phyloP scores from a whole-genome alignment of 2,797 vertebrate species.

The Peromyscus nudipes region DNA sequence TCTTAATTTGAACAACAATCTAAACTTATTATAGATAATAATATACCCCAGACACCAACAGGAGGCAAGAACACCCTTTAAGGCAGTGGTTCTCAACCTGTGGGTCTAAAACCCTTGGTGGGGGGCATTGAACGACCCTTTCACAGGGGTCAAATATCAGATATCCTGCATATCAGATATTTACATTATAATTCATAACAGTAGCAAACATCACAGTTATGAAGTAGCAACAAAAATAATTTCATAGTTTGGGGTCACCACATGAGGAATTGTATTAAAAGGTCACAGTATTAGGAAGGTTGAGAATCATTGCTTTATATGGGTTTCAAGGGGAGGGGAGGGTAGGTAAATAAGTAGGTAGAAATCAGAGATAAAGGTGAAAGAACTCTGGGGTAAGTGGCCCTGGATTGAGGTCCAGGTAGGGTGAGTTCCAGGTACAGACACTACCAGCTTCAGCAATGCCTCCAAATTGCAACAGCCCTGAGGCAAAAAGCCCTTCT shows the following conservation, averaged over 20 bases:
- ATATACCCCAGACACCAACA: not conserved
- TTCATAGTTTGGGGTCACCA: not conserved
- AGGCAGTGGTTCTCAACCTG: not conserved
- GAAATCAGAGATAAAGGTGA: not conserved
- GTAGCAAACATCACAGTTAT: not conserved
- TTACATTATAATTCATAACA: not conserved
- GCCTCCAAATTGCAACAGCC: not conserved
- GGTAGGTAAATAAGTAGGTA: not conserved
- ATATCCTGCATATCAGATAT: not conserved
- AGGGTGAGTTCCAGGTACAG: not conserved
- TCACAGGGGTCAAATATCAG: not conserved
- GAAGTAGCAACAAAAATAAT: not conserved
- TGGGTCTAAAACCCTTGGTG: no score
- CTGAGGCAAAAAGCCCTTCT: slow-evolving; percentile 1
- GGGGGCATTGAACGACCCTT: not conserved
- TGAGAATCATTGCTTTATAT: not conserved
- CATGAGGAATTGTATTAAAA: not conserved
- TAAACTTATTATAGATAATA: slow-evolving; percentile 44
- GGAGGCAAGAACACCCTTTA: not conserved
- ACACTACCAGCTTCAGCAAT: not conserved
- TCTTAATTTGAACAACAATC: slow-evolving; percentile 37
- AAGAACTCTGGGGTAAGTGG: not conserved
- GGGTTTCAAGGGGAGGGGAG: not conserved
- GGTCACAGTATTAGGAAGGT: not conserved
- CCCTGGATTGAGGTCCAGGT: not conserved